A percentile compares a stretch with the other conserved stretches of the same genome.
phyloP scores from a whole-genome alignment of 2,113 vertebrate species.

The Gopherus flavomarginatus region DNA sequence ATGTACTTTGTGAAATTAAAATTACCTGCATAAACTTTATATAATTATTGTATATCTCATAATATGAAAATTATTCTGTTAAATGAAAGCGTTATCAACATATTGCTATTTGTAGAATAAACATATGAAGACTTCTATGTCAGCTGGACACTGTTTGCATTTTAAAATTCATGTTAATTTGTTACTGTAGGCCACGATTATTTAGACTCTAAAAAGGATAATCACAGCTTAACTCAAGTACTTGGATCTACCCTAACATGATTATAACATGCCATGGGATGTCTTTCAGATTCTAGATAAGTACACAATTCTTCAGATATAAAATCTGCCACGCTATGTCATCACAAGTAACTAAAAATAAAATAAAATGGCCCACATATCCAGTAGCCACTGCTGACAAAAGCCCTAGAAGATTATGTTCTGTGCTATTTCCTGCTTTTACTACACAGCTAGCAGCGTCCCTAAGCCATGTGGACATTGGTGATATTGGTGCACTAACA shows the following conservation, averaged over 20 bases:
- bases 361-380: not conserved
- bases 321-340: not conserved
- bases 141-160: not conserved
- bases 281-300: conserved; percentile 8
- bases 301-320: not conserved
- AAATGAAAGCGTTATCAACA: conserved; percentile 21
- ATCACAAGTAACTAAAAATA: not conserved
- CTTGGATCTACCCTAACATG: not conserved
- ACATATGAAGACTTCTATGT: not conserved
- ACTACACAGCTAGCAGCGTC: not conserved
- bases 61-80: conserved; percentile 24
- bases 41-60: not conserved
- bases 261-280: conserved; percentile 26
- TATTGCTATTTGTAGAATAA: not conserved
- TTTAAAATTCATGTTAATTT: conserved; percentile 41
- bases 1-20: conserved; percentile 44
- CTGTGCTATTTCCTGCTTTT: not conserved
- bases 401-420: not conserved
- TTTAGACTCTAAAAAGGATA: not conserved
- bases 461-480: not conserved
- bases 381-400: not conserved
- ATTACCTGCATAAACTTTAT: not conserved
- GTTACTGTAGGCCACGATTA: not conserved
- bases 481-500: not conserved
- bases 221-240: not conserved